Conservation (phyloP, 1,140 invertebrate genomes). For the Drosophila setifemur region DNA sequence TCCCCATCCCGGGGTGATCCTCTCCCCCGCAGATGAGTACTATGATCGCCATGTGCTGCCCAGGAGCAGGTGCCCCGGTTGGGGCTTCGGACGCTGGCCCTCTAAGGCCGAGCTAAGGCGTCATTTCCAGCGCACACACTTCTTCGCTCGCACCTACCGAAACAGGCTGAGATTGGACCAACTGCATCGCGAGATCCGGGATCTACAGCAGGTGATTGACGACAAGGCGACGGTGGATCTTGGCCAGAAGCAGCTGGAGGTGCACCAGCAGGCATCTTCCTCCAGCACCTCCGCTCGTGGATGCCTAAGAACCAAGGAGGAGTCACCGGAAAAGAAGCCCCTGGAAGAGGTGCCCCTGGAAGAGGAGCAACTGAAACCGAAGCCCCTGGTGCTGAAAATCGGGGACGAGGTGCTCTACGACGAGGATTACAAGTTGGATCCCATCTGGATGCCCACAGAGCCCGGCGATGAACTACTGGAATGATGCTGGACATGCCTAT, state of each 20-base stretch:
- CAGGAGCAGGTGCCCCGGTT: not conserved
- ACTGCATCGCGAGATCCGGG: not conserved
- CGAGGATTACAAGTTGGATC: conserved; percentile 8
- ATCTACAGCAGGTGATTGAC: not conserved
- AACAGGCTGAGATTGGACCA: not conserved
- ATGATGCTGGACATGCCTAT: no score
- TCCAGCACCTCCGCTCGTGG: no score
- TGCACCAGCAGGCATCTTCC: no score
- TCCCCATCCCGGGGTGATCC: no score
- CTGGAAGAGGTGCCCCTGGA: no score
- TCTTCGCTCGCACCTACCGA: conserved; percentile 1
- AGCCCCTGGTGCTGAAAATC: conserved; percentile 5
- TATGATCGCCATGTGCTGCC: conserved; percentile 5
- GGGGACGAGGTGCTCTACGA: conserved; percentile 21
- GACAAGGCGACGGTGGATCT: not conserved
- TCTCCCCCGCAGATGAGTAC: conserved; percentile 4
- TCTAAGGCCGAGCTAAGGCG: not conserved
- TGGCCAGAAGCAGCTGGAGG: not conserved
- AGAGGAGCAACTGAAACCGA: not conserved
- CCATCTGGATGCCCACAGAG: conserved; percentile 4
- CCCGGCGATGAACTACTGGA: no score
- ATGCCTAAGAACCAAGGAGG: no score
- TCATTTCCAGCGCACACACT: conserved; percentile 6
- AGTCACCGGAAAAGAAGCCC: no score
- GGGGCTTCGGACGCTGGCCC: not conserved